Evolutionary conservation across 2,797 vertebrate genomes (phyloP).

Genomic region (Xiphophorus birchmanni): DNA sequence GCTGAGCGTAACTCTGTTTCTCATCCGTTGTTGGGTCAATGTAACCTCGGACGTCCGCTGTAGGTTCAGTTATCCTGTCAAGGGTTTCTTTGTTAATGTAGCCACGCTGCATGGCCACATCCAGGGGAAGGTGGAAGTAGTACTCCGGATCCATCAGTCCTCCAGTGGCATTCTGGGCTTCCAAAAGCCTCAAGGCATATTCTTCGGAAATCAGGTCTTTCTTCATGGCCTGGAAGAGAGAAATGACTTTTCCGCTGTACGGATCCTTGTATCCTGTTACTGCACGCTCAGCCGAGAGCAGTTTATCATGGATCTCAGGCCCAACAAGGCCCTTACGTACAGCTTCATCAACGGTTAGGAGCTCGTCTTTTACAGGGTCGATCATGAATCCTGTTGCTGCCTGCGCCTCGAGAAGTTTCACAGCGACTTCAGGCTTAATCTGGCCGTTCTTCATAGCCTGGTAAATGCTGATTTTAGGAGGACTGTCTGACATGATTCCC

Average conservation of each 20-base stretch:
- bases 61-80: conserved; percentile 86
- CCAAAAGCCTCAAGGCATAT: conserved; percentile 92
- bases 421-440: conserved; percentile 85
- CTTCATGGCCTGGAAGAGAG: conserved; percentile 97
- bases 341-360: conserved; percentile 93
- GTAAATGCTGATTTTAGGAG: conserved; percentile 88
- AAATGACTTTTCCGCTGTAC: conserved; percentile 92
- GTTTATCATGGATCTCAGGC: conserved; percentile 93
- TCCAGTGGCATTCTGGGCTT: conserved; percentile 92
- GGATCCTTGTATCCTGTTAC: conserved; percentile 96
- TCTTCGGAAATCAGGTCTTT: conserved; percentile 90
- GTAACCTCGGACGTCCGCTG: conserved; percentile 83
- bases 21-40: conserved; percentile 90
- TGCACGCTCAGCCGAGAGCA: conserved; percentile 93
- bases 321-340: conserved; percentile 94
- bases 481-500: conserved; percentile 87
- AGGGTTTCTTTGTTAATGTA: conserved; percentile 91
- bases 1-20: conserved; percentile 88
- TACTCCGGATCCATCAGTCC: conserved; percentile 91
- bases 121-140: conserved; percentile 91
- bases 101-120: conserved; percentile 90
- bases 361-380: conserved; percentile 89
- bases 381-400: conserved; percentile 95
- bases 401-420: conserved; percentile 92
- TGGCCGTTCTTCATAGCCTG: conserved; percentile 91